phyloP scores from a whole-genome alignment of 30 jellyfish, hydroid and myxozoan species.

The Cassiopea andromeda region DNA sequence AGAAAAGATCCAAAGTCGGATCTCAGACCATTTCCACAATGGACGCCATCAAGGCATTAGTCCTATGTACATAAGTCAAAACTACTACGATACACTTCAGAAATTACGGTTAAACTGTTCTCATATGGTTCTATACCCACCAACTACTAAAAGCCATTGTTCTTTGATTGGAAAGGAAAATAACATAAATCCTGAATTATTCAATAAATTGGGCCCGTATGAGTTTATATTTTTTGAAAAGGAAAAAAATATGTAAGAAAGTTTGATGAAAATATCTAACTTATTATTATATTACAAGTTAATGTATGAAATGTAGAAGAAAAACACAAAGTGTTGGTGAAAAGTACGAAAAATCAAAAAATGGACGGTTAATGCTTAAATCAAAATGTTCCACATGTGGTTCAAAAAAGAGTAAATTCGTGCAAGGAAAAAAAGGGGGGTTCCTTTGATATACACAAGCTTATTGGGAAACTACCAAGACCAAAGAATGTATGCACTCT shows the following conservation, averaged over 20 bases:
- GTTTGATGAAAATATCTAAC: conserved; percentile 40
- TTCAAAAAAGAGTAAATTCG: neutral
- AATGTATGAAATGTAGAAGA: conserved; percentile 50
- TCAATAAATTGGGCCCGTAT: conserved; percentile 37
- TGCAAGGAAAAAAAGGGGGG: neutral
- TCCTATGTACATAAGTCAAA: conserved; percentile 11
- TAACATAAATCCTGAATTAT: conserved; percentile 24
- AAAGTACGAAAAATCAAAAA: conserved; percentile 23
- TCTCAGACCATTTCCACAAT: conserved; percentile 36
- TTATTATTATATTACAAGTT: conserved; percentile 21
- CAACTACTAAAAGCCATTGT: conserved; percentile 46
- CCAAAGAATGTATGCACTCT: neutral
- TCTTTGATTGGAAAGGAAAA: conserved; percentile 41
- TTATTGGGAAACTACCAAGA: neutral
- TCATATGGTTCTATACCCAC: conserved; percentile 54
- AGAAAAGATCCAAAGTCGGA: conserved; percentile 28
- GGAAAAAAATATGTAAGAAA: conserved; percentile 33
- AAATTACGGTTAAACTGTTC: conserved; percentile 19
- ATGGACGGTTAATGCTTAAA: conserved; percentile 37
- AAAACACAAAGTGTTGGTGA: conserved; percentile 14
- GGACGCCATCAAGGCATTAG: conserved; percentile 21
- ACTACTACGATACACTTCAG: conserved; percentile 34
- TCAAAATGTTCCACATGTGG: conserved; percentile 35
- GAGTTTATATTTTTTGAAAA: conserved; percentile 25
- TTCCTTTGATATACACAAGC: neutral